Evolutionary conservation across 1,140 invertebrate genomes (phyloP), one percentile per base, ranked within the genome.

Genomic region (Varroa destructor): DNA sequence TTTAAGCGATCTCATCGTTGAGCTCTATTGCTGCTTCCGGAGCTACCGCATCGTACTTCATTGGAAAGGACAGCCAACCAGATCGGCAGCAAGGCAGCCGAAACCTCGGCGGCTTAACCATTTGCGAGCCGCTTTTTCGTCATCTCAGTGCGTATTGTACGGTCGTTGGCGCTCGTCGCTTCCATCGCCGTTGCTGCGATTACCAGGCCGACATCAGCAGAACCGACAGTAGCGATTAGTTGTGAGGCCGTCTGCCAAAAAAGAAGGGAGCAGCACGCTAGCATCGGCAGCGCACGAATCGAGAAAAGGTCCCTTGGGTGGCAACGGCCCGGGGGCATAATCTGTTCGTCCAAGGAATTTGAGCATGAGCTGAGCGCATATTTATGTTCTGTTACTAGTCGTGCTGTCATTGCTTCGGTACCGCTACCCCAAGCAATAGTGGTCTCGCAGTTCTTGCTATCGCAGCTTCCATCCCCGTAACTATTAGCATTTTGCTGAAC

Each of bases 311-410:
- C 46, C 46, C 46, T 25, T 51, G 46, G 46, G 46, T 3, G 3
- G 46, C 4, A 3, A 51, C 12, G 61, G 40, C 61, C 61, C 8
- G 12, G 37, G 61, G 61, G 12, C 61, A 67, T 67, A 40, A 36
- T 67, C 61, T 51, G 46, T 51, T 51, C 46, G 0, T 51, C 8
- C 61, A 67, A 8, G 14, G 61, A 67, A 67, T 67, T 37, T 67
- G 61, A 67, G 61, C 61, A 37, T 67, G 61, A 67, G 61, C 61
- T 67, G 61, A 67, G 61, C 40, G 61, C 61, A 67, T 67, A 67
- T 67, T 67, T 67, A 25, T 25, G 25, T 25, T 25, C 25, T 25
- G 25, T 25, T 25, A 25, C 25, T 67, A 67, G 61, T 37, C 61
- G 3, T 8, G 46, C 46, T 51, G 46, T 8, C 46, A 5, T 8